A percentile compares a stretch with the other conserved stretches of the same genome.
Conservation (phyloP, 2,888 invertebrate genomes). For the Onchidella celtica region DNA sequence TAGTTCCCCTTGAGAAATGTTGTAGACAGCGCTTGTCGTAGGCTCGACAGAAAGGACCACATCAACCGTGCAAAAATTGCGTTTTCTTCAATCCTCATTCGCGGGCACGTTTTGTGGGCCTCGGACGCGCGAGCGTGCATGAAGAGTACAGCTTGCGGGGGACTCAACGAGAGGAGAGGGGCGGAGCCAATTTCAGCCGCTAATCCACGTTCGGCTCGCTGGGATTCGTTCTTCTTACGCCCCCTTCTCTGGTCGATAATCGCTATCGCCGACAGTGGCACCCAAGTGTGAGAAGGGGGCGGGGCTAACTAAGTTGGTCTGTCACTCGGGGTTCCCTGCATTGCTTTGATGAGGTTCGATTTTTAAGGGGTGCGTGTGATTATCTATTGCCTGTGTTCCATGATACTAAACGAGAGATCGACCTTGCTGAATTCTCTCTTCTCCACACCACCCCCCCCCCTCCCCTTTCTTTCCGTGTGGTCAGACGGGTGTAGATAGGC, state of each 20-base stretch:
- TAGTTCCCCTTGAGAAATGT: constrained; percentile 26
- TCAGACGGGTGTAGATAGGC: too few relatives aligned
- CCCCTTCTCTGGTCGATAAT: constrained; percentile 19
- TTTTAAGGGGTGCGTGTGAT: not conserved
- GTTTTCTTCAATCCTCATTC: constrained; percentile 27
- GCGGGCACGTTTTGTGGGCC: constrained; percentile 11
- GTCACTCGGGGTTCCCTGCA: not conserved
- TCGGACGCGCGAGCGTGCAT: constrained; percentile 17
- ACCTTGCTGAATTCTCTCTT: not conserved
- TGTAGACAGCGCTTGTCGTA: constrained; percentile 6
- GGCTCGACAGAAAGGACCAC: constrained; percentile 6
- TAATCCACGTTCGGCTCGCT: too few relatives aligned
- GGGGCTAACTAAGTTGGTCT: constrained; percentile 6
- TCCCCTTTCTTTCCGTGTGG: too few relatives aligned
- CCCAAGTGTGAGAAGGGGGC: not conserved
- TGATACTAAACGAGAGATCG: not conserved
- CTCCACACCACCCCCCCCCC: too few relatives aligned
- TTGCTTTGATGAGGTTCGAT: too few relatives aligned
- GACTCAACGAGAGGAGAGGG: not conserved
- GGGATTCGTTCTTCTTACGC: not conserved
- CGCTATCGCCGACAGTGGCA: not conserved
- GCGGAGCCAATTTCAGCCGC: not conserved
- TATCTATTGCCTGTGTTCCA: not conserved
- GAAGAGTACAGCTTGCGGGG: not conserved
- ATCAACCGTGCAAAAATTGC: constrained; percentile 1